These are phyloP conservation scores for Epinephelus cyanopodus DNA, from an alignment of 2,113 vertebrate genomes.

Conservation along the genomic window DNA sequence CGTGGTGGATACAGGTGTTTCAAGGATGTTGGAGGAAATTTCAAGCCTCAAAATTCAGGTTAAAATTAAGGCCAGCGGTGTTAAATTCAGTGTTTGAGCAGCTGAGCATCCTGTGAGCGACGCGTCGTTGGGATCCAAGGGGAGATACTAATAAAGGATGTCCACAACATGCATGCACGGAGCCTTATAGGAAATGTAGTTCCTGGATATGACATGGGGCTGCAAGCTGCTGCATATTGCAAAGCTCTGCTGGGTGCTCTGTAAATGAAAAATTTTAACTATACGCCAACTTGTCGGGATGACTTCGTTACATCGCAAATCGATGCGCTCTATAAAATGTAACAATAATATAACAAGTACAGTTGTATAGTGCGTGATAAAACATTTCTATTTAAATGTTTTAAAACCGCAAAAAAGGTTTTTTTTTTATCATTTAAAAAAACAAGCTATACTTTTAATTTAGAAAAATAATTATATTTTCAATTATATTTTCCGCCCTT, in stretches of 20 bases:
- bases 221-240: background rate
- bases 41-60: background rate
- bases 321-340: background rate
- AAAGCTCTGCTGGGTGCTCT: background rate
- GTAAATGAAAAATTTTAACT: background rate
- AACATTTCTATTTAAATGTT: too few species aligned
- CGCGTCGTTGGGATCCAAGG: too few species aligned
- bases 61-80: too few species aligned
- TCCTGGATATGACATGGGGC: background rate
- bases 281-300: background rate
- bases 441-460: background rate
- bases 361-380: too few species aligned
- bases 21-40: too few species aligned
- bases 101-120: too few species aligned
- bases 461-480: too few species aligned
- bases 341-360: background rate
- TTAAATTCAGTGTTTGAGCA: too few species aligned
- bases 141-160: background rate
- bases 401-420: too few species aligned
- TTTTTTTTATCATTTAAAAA: too few species aligned
- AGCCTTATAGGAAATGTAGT: fast-evolving
- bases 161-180: background rate
- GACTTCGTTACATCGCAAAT: background rate
- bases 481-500: background rate
- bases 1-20: background rate